Percentiles rank a stretch among this genome's conserved stretches.
Evolutionary conservation across 1,140 invertebrate genomes (phyloP).

Genomic region (Atta cephalotes): DNA sequence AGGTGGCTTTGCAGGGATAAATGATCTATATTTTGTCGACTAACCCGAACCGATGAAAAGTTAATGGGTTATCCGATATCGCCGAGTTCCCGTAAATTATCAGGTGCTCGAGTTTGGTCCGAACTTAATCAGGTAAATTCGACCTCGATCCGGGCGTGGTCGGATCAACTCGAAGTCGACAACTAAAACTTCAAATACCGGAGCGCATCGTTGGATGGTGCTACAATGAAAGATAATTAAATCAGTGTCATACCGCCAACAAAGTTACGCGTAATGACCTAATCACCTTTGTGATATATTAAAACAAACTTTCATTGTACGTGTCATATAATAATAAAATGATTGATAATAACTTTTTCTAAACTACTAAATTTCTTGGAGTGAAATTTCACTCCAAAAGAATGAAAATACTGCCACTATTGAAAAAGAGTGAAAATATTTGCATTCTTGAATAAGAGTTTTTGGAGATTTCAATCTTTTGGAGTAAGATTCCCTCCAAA

Average conservation of each 20-base stretch:
- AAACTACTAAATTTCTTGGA: not conserved
- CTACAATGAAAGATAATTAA: conserved; percentile 44
- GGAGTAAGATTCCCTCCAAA: no score
- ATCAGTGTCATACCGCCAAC: not conserved
- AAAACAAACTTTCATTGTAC: not conserved
- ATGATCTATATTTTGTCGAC: conserved; percentile 29
- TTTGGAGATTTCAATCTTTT: no score
- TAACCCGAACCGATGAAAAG: conserved; percentile 35
- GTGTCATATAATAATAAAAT: not conserved
- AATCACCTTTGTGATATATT: conserved; percentile 23
- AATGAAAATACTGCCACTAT: no score
- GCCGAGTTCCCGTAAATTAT: conserved; percentile 51
- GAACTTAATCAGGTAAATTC: conserved; percentile 61
- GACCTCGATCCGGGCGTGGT: conserved; percentile 53
- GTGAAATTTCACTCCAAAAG: no score
- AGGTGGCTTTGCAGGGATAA: not conserved
- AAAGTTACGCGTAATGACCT: conserved; percentile 18
- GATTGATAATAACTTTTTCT: not conserved
- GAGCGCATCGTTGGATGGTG: not conserved
- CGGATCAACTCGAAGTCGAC: conserved; percentile 48
- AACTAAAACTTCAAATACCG: conserved; percentile 25
- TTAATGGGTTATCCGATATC: conserved; percentile 53
- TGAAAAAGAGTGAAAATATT: no score
- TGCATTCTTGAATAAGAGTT: no score
- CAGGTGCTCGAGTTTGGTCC: conserved; percentile 24